Conservation (phyloP, 1,140 invertebrate genomes). For the Temnothorax curvispinosus region DNA sequence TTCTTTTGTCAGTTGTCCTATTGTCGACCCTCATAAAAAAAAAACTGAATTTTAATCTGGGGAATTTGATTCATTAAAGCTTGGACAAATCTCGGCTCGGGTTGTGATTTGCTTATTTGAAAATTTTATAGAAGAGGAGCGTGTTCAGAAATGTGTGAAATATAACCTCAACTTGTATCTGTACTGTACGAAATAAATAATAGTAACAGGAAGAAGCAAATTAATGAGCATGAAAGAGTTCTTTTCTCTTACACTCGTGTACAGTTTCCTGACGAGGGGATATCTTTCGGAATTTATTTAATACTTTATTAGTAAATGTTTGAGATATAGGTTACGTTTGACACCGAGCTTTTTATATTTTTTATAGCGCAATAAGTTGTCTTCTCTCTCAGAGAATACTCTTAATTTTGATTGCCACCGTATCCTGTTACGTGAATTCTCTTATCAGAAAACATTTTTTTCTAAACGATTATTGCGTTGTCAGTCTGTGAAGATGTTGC, state of each 20-base stretch:
- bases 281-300: neutral
- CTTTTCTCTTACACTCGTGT: neutral
- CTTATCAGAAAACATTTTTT: neutral
- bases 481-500: slow-evolving; percentile 66
- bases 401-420: neutral
- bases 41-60: no score
- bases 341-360: neutral
- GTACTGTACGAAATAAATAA: neutral
- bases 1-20: no score
- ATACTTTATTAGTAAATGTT: neutral
- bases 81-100: no score
- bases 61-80: no score
- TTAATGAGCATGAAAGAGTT: neutral
- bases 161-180: neutral
- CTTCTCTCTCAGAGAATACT: neutral
- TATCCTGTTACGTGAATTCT: neutral
- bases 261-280: neutral
- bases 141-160: neutral
- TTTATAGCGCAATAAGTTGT: neutral
- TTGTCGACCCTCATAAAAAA: no score
- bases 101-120: no score
- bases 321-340: slow-evolving; percentile 13
- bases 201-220: neutral
- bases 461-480: neutral
- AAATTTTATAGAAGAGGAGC: no score